Conservation (phyloP, 2,113 vertebrate species). For the Junco hyemalis region DNA sequence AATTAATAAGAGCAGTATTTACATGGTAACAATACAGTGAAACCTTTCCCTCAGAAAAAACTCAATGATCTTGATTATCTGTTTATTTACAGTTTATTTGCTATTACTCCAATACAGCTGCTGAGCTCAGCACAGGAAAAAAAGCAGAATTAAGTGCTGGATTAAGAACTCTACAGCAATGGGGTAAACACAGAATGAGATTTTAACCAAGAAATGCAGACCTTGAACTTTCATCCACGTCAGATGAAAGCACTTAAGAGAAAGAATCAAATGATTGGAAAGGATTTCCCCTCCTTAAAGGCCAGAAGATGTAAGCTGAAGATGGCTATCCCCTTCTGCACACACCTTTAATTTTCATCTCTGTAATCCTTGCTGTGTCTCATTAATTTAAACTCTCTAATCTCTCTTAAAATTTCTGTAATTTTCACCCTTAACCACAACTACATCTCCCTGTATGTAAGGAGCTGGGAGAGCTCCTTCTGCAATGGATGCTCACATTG, state of each 20-base stretch:
- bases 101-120: background rate
- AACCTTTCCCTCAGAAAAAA: background rate
- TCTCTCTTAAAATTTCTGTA: background rate
- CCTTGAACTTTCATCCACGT: background rate
- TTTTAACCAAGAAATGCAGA: background rate
- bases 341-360: conserved; percentile 9
- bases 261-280: background rate
- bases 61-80: background rate
- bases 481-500: background rate
- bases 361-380: background rate
- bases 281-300: background rate
- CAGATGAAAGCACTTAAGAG: background rate
- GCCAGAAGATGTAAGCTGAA: background rate
- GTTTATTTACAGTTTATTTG: conserved; percentile 12
- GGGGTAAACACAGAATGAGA: background rate
- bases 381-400: conserved; percentile 23
- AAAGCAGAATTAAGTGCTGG: background rate
- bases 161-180: background rate
- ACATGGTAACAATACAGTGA: background rate
- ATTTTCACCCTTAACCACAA: background rate
- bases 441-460: background rate
- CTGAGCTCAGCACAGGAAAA: background rate
- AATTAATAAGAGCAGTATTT: conserved; percentile 18
- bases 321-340: background rate
- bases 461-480: background rate